phyloP scores from a whole-genome alignment of 2,113 vertebrate species.

The Tauraco erythrolophus region DNA sequence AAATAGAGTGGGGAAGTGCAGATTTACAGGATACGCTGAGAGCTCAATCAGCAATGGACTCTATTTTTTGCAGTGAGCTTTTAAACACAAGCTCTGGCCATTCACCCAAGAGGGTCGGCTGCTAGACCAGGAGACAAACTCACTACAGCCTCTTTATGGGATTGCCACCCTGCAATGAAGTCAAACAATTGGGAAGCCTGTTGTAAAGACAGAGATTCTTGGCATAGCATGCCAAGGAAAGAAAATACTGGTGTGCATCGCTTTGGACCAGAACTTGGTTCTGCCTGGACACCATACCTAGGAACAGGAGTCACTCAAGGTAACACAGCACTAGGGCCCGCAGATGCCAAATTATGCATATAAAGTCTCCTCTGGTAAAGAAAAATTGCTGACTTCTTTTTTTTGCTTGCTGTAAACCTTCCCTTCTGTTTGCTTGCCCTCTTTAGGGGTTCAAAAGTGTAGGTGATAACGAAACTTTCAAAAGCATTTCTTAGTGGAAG shows the following conservation, averaged over 20 bases:
- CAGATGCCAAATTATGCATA: not conserved
- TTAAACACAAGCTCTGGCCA: not conserved
- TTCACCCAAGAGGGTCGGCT: not conserved
- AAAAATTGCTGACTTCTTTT: not conserved
- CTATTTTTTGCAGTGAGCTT: not conserved
- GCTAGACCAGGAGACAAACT: constrained; percentile 25
- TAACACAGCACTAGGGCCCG: not conserved
- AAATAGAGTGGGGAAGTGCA: not conserved
- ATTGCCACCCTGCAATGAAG: not conserved
- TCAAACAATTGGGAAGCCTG: not conserved
- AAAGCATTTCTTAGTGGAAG: not conserved
- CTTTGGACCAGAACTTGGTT: not conserved
- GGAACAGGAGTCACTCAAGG: not conserved
- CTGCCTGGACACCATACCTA: not conserved
- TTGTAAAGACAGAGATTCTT: not conserved
- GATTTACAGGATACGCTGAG: not conserved
- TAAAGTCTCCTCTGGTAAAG: not conserved
- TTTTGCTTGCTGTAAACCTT: not conserved
- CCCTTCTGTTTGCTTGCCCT: not conserved
- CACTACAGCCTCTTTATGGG: not conserved
- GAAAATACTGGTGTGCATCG: not conserved
- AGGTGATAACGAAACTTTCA: not conserved
- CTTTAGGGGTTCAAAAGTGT: not conserved
- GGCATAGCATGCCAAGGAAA: not conserved
- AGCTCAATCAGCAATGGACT: not conserved